Conservation (phyloP, 2,888 invertebrate species). For the Pimpla rufipes region DNA sequence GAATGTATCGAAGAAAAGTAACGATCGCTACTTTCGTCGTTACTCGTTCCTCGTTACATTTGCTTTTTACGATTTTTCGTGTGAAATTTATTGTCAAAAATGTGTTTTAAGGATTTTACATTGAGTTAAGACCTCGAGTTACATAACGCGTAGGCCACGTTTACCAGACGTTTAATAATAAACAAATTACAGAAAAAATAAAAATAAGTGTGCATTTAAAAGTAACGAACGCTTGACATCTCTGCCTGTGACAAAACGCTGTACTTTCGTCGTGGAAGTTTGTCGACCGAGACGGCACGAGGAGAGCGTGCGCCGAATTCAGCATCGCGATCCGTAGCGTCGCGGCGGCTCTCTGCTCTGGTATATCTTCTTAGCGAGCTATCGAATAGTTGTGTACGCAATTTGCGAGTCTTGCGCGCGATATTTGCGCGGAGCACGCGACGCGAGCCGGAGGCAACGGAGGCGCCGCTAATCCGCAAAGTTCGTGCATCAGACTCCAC, state of each 20-base stretch:
- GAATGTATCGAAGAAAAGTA: no score
- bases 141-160: no score
- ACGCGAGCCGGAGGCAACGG: neutral
- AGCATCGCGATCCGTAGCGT: constrained; percentile 26
- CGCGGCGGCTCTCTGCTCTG: constrained; percentile 47
- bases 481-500: neutral
- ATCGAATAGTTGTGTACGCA: constrained; percentile 15
- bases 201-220: no score
- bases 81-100: no score
- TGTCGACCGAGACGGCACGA: neutral
- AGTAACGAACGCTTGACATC: no score
- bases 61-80: no score
- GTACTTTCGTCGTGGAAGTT: constrained; percentile 3
- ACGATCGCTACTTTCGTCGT: no score
- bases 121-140: no score
- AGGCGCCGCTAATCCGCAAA: neutral
- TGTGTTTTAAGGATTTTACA: no score
- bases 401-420: neutral
- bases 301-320: neutral
- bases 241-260: neutral
- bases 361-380: neutral
- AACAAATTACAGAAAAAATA: no score
- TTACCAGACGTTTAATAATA: no score
- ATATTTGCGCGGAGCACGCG: constrained; percentile 8
- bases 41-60: no score